phyloP scores from a whole-genome alignment of 2,797 vertebrate species.

The Holocentrus rufus region DNA sequence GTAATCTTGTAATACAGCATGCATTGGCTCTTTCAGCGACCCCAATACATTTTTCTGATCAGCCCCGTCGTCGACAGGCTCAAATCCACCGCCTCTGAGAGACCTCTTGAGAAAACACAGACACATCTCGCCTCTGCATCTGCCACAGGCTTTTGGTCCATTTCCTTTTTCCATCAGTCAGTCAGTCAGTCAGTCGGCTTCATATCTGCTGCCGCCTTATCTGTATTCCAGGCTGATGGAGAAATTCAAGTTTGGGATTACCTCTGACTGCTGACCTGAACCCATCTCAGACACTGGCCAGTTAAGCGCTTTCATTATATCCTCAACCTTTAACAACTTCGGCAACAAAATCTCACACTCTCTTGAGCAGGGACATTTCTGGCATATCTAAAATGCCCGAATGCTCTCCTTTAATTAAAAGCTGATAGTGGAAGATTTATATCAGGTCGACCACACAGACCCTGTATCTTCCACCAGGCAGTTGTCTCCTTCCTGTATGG shows the following conservation, averaged over 20 bases:
- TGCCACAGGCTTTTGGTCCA: constrained; percentile 71
- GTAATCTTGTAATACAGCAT: background rate
- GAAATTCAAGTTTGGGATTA: constrained; percentile 82
- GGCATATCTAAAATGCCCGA: constrained; percentile 37
- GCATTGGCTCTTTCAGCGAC: background rate
- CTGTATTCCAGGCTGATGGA: constrained; percentile 80
- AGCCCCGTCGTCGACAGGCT: constrained; percentile 16
- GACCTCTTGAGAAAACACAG: constrained; percentile 58
- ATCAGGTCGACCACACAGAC: constrained; percentile 51
- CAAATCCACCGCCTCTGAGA: constrained; percentile 38
- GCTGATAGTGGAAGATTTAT: constrained; percentile 47
- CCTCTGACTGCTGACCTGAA: constrained; percentile 76
- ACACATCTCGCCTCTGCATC: constrained; percentile 71
- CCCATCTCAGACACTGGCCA: constrained; percentile 67
- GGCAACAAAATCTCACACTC: constrained; percentile 47
- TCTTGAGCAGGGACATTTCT: constrained; percentile 36
- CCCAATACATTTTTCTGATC: constrained; percentile 12
- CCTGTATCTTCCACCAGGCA: constrained; percentile 46
- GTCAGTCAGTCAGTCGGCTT: constrained; percentile 54
- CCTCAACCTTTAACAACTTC: constrained; percentile 53
- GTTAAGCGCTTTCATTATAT: constrained; percentile 57
- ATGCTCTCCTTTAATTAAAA: constrained; percentile 61
- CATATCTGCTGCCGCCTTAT: constrained; percentile 78
- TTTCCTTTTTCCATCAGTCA: constrained; percentile 78
- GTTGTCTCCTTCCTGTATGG: constrained; percentile 76